Conservation (phyloP, 2,797 vertebrate species). For the Poecilia gillii region DNA sequence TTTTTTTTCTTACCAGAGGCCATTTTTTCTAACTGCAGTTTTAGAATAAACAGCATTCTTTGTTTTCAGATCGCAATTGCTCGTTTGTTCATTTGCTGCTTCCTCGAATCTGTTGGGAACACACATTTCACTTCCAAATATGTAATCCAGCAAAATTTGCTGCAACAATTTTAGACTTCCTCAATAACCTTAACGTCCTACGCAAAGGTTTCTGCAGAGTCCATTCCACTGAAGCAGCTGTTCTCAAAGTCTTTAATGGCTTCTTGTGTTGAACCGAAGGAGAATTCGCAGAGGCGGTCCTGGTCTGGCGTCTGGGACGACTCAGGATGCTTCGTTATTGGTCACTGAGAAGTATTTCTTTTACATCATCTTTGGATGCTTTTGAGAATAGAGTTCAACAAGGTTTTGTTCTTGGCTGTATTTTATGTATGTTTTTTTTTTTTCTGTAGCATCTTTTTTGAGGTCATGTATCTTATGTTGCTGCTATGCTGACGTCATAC, state of each 20-base stretch:
- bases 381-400: neutral
- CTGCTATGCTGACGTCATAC: neutral
- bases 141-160: neutral
- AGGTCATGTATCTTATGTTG: neutral
- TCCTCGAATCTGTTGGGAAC: slow-evolving; percentile 19
- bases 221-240: neutral
- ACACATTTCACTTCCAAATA: slow-evolving; percentile 12
- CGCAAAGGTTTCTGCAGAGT: neutral
- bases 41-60: slow-evolving; percentile 49
- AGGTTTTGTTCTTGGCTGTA: neutral
- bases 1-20: slow-evolving; percentile 54
- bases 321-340: neutral
- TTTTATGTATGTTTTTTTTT: neutral
- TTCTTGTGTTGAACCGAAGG: neutral
- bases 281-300: neutral
- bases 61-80: slow-evolving; percentile 55
- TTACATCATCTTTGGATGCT: neutral
- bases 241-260: neutral
- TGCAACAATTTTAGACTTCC: neutral
- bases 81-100: slow-evolving; percentile 60
- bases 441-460: neutral
- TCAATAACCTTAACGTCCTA: neutral
- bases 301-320: neutral
- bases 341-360: neutral
- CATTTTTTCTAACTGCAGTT: slow-evolving; percentile 55